These are phyloP conservation scores for Pristionchus arcanus DNA, from an alignment of 2,888 invertebrate species.

Conservation along the genomic window DNA sequence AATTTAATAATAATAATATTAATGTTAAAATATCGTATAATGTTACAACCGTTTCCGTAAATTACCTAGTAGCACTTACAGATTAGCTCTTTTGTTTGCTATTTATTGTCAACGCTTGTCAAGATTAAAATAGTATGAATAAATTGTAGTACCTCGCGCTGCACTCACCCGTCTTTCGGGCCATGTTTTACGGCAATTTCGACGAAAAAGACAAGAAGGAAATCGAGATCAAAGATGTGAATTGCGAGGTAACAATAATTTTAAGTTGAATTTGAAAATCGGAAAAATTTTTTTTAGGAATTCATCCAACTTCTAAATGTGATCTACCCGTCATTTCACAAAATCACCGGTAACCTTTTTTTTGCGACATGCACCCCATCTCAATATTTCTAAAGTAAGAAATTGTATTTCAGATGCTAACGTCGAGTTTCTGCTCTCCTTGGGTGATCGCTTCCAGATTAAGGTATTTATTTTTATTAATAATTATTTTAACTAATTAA, in stretches of 20 bases:
- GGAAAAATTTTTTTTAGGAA: neutral
- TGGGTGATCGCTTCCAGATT: neutral
- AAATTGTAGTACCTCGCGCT: neutral
- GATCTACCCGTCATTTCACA: conserved; percentile 7
- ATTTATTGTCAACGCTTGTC: too few relatives aligned
- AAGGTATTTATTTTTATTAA: neutral
- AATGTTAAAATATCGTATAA: too few relatives aligned
- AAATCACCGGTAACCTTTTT: neutral
- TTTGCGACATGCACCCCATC: too few relatives aligned
- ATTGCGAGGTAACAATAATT: neutral
- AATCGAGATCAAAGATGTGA: neutral
- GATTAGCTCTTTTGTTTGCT: too few relatives aligned
- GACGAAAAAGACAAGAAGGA: conserved; percentile 3
- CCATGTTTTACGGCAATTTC: conserved; percentile 4
- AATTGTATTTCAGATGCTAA: conserved; percentile 7
- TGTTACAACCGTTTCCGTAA: too few relatives aligned
- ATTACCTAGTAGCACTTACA: too few relatives aligned
- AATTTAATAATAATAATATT: neutral
- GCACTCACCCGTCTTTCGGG: neutral
- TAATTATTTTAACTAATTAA: neutral
- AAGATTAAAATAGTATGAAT: too few relatives aligned
- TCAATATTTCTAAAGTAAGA: too few relatives aligned
- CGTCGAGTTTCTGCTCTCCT: neutral
- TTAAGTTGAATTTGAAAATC: neutral
- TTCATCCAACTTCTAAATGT: conserved; percentile 23